phyloP scores from a whole-genome alignment of 1,140 invertebrate genomes.

The Drosophila pallidifrons region DNA sequence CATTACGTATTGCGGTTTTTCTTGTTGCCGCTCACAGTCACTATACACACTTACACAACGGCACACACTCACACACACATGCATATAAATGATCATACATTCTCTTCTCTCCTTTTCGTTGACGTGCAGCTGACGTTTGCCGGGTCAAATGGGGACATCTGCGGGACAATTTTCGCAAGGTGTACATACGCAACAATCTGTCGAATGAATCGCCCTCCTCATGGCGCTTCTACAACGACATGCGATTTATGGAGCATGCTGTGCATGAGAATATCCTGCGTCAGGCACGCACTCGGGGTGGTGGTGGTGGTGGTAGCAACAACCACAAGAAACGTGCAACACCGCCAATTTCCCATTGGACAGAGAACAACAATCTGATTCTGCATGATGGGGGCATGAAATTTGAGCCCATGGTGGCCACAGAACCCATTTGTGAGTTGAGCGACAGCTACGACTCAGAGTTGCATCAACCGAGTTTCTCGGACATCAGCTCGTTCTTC shows the following conservation, averaged over 20 bases:
- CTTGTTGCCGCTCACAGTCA: neutral
- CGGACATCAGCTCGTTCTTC: constrained; percentile 73
- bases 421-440: constrained; percentile 70
- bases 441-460: constrained; percentile 76
- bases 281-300: constrained; percentile 56
- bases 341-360: constrained; percentile 49
- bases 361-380: constrained; percentile 63
- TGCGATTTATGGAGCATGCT: constrained; percentile 77
- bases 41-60: neutral
- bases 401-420: constrained; percentile 54
- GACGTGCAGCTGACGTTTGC: constrained; percentile 68
- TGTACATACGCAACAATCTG: constrained; percentile 77
- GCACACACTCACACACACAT: neutral
- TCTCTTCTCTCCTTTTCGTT: neutral
- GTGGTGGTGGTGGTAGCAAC: constrained; percentile 16
- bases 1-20: constrained; percentile 28
- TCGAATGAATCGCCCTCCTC: constrained; percentile 75
- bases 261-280: constrained; percentile 77
- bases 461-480: constrained; percentile 72
- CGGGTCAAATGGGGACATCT: constrained; percentile 79
- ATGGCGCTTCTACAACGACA: constrained; percentile 81
- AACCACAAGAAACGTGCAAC: constrained; percentile 51
- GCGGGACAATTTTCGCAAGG: constrained; percentile 78
- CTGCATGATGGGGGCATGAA: constrained; percentile 48
- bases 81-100: constrained; percentile 8